A percentile compares a stretch with the other conserved stretches of the same genome.
Conservation (phyloP, 2,888 invertebrate genomes). For the Meloe dianella region DNA sequence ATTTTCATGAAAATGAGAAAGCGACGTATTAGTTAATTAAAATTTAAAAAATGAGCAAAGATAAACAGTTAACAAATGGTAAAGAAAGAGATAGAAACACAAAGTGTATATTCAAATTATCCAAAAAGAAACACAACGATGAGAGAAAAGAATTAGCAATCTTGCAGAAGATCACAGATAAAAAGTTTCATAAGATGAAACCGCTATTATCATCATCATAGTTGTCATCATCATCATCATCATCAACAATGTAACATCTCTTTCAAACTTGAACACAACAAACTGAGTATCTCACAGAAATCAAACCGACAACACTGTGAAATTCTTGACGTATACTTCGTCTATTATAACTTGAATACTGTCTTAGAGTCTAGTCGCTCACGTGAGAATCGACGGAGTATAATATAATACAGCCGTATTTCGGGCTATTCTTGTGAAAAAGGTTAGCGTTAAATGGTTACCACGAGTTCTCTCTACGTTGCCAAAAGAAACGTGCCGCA, state of each 20-base stretch:
- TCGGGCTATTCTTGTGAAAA: no score
- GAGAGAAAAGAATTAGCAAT: not conserved
- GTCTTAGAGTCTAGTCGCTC: no score
- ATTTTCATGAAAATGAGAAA: conserved; percentile 22
- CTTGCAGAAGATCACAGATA: not conserved
- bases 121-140: not conserved
- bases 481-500: no score
- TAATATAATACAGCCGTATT: no score
- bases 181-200: conserved; percentile 13
- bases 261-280: not conserved
- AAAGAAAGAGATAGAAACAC: conserved; percentile 11
- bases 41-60: conserved; percentile 23
- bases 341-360: no score
- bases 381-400: no score
- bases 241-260: not conserved
- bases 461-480: no score
- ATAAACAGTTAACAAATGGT: conserved; percentile 17
- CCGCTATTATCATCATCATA: conserved; percentile 26
- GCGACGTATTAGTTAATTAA: conserved; percentile 29
- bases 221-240: conserved; percentile 2
- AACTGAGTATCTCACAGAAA: not conserved
- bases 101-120: not conserved
- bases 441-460: no score
- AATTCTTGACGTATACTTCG: no score
- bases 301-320: not conserved